A percentile compares a stretch with the other conserved stretches of the same genome.
phyloP scores from a whole-genome alignment of 1,140 invertebrate genomes.

The Metopolophium dirhodum region DNA sequence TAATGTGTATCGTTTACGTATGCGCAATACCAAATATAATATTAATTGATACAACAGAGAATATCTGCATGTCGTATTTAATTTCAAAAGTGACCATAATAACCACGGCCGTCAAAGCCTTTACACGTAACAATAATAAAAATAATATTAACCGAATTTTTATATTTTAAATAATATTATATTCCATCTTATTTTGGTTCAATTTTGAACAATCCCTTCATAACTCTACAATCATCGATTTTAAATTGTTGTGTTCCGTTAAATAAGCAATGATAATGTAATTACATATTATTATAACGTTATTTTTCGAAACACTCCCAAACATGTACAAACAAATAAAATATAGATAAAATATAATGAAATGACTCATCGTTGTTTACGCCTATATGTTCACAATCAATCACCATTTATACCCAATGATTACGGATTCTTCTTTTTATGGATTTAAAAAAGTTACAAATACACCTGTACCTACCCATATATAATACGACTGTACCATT shows the following conservation, averaged over 20 bases:
- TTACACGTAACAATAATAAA: background rate
- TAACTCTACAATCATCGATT: background rate
- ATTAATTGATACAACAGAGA: background rate
- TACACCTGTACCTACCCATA: background rate
- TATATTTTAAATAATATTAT: background rate
- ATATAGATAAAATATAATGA: background rate
- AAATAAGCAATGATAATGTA: background rate
- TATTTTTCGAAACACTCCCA: background rate
- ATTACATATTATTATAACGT: background rate
- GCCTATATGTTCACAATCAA: background rate
- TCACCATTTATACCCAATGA: background rate
- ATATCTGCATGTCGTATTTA: background rate
- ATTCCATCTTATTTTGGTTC: background rate
- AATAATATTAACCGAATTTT: background rate
- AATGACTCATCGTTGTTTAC: background rate
- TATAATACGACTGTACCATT: background rate
- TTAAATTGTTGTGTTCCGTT: background rate
- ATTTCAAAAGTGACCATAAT: background rate
- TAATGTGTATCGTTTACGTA: background rate
- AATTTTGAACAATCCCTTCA: background rate
- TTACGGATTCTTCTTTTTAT: background rate
- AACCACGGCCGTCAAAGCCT: background rate
- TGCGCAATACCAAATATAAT: background rate
- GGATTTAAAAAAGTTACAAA: background rate
- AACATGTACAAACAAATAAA: constrained; percentile 6